Evolutionary conservation across 2,113 vertebrate genomes (phyloP), one percentile per base, ranked within the genome.

Genomic region (Numida meleagris): DNA sequence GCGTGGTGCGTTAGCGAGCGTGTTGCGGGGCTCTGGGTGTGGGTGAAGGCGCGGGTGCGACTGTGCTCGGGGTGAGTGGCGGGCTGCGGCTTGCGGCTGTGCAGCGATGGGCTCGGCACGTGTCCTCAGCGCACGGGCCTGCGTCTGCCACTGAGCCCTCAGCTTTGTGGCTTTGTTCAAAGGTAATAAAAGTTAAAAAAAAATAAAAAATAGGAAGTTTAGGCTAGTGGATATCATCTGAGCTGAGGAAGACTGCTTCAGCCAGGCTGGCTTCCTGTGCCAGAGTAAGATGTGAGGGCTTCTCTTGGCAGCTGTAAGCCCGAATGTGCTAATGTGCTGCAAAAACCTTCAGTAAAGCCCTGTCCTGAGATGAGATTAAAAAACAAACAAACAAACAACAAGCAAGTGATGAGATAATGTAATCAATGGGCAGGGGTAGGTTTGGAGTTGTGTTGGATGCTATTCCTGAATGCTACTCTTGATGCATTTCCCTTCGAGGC

Each of bases 301-400:
- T 50, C 48, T 14, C 12, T 5, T 3, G 2, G 0, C 12, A 9
- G 6, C 61, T n/a, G n/a, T 10, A 3, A 6, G 25, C 4, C 1
- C 4, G 16, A 9, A 0, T 1, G 2, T 36, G 21, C 11, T 21
- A 7, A 2, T 1, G 8, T 9, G 1, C 14, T 15, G 13, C 12
- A 2, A 10, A 24, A 38, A 1, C 5, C 20, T 65, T 25, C 36
- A 15, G 12, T 33, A n/a, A 9, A 21, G 33, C 14, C 40, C 9
- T 15, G 13, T 13, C 13, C 53, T 55, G 33, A 8, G 2, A 0
- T 7, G 66, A 20, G 10, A 2, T 10, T 72, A 38, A 50, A 25
- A 38, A 38, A 9, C 36, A 15, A 23, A 51, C 36, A 21, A 67
- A 33, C 0, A 4, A 36, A 8, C 1, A 12, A 3, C 1, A 5